A percentile compares a stretch with the other conserved stretches of the same genome.
phyloP scores from a whole-genome alignment of 2,888 invertebrate genomes.

The Tiliacea aurago region DNA sequence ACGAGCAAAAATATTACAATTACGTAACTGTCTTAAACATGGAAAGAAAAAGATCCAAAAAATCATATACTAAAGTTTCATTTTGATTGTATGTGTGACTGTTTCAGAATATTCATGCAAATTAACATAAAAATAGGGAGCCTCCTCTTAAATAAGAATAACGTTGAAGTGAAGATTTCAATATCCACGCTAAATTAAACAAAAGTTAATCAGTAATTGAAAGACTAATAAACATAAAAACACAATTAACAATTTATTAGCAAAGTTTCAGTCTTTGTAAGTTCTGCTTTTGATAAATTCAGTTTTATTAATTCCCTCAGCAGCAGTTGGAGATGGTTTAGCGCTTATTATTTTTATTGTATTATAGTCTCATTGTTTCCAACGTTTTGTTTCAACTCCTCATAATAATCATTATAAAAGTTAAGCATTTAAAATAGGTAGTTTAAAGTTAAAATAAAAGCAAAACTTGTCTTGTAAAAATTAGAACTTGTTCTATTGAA shows the following conservation, averaged over 20 bases:
- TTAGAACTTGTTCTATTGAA: background rate
- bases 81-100: no score
- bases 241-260: constrained; percentile 1
- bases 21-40: no score
- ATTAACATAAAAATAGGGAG: no score
- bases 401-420: background rate
- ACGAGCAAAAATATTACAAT: no score
- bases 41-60: no score
- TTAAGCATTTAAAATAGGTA: background rate
- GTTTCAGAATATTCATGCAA: no score
- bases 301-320: constrained; percentile 14
- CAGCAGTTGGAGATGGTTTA: constrained; percentile 1
- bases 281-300: constrained; percentile 23
- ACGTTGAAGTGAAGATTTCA: background rate
- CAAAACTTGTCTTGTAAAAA: background rate
- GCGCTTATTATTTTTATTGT: constrained; percentile 15
- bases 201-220: background rate
- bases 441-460: background rate
- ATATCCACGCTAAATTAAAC: background rate
- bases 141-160: no score
- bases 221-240: background rate
- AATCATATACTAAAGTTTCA: no score
- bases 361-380: background rate
- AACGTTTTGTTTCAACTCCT: background rate
- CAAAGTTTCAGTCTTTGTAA: constrained; percentile 24